Percentiles rank a stretch among this genome's conserved stretches.
phyloP scores from a whole-genome alignment of 1,140 invertebrate species.

The Drosophila auraria region DNA sequence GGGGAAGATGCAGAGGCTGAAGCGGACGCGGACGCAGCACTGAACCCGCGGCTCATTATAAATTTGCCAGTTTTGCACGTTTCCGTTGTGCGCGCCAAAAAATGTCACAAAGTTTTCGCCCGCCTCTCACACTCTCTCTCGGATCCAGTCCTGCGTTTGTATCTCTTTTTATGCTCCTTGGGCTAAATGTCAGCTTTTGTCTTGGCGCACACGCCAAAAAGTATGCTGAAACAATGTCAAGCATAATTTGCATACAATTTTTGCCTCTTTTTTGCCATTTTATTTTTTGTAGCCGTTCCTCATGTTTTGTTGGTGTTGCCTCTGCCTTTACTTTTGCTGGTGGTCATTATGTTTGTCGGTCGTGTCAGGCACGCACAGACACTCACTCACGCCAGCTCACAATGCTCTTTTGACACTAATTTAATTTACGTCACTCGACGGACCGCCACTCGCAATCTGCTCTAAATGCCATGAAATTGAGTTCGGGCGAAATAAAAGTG shows the following conservation, averaged over 20 bases:
- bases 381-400: slow-evolving; percentile 61
- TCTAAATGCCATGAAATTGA: slow-evolving; percentile 71
- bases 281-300: slow-evolving; percentile 2
- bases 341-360: slow-evolving; percentile 81
- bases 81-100: slow-evolving; percentile 80
- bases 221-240: slow-evolving; percentile 82
- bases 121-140: slow-evolving; percentile 18
- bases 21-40: slow-evolving; percentile 47
- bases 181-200: slow-evolving; percentile 83
- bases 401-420: slow-evolving; percentile 81
- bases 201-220: slow-evolving; percentile 80
- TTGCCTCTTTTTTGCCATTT: slow-evolving; percentile 47
- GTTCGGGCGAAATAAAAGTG: slow-evolving; percentile 40
- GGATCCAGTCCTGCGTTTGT: slow-evolving; percentile 43
- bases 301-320: slow-evolving; percentile 41
- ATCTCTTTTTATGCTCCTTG: slow-evolving; percentile 66
- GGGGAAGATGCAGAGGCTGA: slow-evolving; percentile 16
- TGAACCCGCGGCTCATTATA: slow-evolving; percentile 79
- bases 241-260: slow-evolving; percentile 83
- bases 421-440: slow-evolving; percentile 72
- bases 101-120: slow-evolving; percentile 78
- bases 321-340: slow-evolving; percentile 34
- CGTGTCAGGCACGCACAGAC: slow-evolving; percentile 76
- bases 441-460: slow-evolving; percentile 49
- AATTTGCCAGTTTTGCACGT: slow-evolving; percentile 83